Evolutionary conservation across 2,113 vertebrate genomes (phyloP), one percentile per base, ranked within the genome.

Genomic region (Callipepla californica): DNA sequence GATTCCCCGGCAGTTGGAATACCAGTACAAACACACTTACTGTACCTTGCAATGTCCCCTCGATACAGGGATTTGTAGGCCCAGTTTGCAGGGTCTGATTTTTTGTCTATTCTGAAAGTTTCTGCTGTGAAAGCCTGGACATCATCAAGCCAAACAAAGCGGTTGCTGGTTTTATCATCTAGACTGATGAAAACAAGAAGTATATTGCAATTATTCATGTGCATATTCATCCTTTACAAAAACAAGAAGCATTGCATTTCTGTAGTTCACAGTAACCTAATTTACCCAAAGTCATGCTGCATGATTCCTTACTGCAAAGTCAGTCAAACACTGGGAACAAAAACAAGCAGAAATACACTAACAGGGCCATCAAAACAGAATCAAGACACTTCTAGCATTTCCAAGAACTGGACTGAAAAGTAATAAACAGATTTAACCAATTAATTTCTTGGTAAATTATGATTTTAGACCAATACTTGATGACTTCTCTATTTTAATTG

Each of bases 21-120:
- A 14, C 2, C 50, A 32, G 13, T 0, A 45, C 26, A 22, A 48
- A 77, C 11, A 14, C 30, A 6, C 0, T 2, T 5, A 40, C 4
- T 2, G 11, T 98, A 99, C 99, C 98, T 98, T 55, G 99, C 98
- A 69, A 99, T 98, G 38, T 99, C 98, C 82, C 98, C 99, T 51
- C 98, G 98, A 96, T 99, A 99, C 22, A 99, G 96, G 17, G 99
- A 99, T 91, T 99, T 99, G 80, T 99, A 99, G 40, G 99, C 98
- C 99, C 99, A 99, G 97, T 99, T 99, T 61, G 98, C 98, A 48
- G 96, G 95, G 86, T 99, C 99, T 4, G 98, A 96, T 72, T 98
- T 99, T 91, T 97, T 97, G 94, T 99, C 99, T 74, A 98, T 97
- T n/a, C 98, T 98, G 97, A 99, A 99, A 5, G 93, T 95, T 69